A percentile compares a stretch with the other conserved stretches of the same genome.
phyloP scores from a whole-genome alignment of 1,140 invertebrate species.

The Drosophila ohnishii region DNA sequence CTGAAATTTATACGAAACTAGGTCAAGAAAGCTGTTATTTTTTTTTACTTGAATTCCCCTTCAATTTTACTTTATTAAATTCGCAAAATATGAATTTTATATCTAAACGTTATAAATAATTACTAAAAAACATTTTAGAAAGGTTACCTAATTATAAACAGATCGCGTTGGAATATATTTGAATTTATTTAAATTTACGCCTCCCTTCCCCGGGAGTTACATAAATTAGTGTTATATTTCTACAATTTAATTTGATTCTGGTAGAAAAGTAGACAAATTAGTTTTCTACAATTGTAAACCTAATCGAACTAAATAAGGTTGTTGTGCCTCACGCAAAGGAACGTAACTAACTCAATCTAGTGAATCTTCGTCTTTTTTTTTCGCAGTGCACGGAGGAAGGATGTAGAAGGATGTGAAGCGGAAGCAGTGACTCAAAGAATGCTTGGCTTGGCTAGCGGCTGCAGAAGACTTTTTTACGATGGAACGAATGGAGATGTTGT shows the following conservation, averaged over 20 bases:
- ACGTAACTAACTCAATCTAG: constrained; percentile 48
- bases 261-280: constrained; percentile 43
- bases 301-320: constrained; percentile 62
- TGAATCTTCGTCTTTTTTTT: constrained; percentile 60
- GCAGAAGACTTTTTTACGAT: constrained; percentile 55
- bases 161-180: constrained; percentile 26
- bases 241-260: constrained; percentile 40
- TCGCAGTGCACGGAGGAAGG: constrained; percentile 21
- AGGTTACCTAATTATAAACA: neutral
- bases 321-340: constrained; percentile 58
- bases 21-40: no score
- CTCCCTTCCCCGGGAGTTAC: constrained; percentile 12
- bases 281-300: constrained; percentile 45
- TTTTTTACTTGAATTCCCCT: no score
- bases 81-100: no score
- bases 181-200: constrained; percentile 26
- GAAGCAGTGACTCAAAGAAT: constrained; percentile 38
- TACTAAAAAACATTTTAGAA: no score
- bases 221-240: constrained; percentile 32
- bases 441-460: constrained; percentile 41
- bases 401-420: neutral
- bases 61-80: no score
- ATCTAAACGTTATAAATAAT: no score
- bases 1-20: no score
- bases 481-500: constrained; percentile 50